Percentiles rank a stretch among this genome's conserved stretches.
These are phyloP conservation scores for Pelecanoides urinatrix DNA, from an alignment of 2,113 vertebrate species.

Conservation along the genomic window DNA sequence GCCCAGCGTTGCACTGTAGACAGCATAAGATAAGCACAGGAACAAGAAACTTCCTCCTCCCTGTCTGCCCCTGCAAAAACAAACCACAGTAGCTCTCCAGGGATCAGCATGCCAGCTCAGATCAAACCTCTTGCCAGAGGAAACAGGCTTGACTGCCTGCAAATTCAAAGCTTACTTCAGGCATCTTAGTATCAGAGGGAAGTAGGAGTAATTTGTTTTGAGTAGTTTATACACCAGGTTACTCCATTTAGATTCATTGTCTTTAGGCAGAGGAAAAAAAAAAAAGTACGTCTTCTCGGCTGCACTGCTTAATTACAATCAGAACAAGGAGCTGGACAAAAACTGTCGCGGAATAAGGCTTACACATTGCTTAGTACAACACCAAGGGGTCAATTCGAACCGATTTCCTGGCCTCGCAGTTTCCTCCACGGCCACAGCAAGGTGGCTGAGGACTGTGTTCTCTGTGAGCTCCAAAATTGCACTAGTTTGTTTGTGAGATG, in stretches of 20 bases:
- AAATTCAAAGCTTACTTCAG: not conserved
- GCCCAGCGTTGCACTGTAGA: no score
- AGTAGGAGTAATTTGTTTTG: not conserved
- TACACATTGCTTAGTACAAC: not conserved
- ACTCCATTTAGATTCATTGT: not conserved
- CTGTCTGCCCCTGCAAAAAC: not conserved
- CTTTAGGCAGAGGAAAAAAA: not conserved
- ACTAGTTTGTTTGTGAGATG: not conserved
- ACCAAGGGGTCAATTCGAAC: rapidly evolving
- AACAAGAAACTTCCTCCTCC: not conserved
- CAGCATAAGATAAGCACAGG: not conserved
- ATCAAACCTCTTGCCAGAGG: not conserved
- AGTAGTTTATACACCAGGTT: not conserved
- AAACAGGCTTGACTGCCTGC: not conserved
- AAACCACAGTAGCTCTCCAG: not conserved
- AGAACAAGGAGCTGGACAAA: not conserved
- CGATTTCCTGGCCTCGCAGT: rapidly evolving
- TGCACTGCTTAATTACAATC: not conserved
- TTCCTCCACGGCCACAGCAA: not conserved
- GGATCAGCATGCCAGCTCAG: not conserved
- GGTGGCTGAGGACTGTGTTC: not conserved
- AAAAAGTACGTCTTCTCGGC: rapidly evolving
- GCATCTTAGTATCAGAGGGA: not conserved
- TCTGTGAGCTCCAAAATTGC: rapidly evolving
- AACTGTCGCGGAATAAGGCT: not conserved